These are phyloP conservation scores for Drosophila falleni DNA, from an alignment of 2,888 invertebrate genomes.

Conservation along the genomic window DNA sequence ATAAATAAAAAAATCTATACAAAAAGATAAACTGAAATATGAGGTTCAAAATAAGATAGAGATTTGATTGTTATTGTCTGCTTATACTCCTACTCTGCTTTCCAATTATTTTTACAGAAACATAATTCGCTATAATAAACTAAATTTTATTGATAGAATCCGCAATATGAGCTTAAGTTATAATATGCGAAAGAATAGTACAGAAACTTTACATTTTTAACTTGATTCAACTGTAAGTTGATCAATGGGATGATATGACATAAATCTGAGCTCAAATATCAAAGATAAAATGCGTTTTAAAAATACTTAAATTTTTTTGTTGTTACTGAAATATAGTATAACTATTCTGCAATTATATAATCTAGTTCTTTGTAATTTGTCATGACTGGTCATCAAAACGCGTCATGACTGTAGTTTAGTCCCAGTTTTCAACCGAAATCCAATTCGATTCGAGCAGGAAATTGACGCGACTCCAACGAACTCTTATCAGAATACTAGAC, in stretches of 20 bases:
- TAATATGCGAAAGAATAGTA: not conserved
- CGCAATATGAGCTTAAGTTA: not conserved
- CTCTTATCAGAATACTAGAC: conserved; percentile 53
- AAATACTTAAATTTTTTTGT: not conserved
- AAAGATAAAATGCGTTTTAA: not conserved
- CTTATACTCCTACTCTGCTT: not conserved
- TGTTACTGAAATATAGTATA: not conserved
- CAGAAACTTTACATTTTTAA: not conserved
- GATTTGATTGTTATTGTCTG: not conserved
- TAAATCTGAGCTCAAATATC: not conserved
- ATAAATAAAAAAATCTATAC: not conserved
- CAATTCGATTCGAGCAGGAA: conserved; percentile 30
- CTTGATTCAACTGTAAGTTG: not conserved
- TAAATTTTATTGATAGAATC: not conserved
- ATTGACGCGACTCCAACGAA: conserved; percentile 24
- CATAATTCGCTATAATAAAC: not conserved
- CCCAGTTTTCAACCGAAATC: not conserved
- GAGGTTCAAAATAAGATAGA: not conserved
- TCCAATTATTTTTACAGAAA: not conserved
- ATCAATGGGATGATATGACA: not conserved
- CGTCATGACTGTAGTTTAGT: conserved; percentile 2
- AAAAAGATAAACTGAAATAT: not conserved
- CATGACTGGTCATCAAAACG: not conserved
- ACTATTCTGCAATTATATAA: not conserved
- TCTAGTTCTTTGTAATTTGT: not conserved